phyloP scores from a whole-genome alignment of 2,113 vertebrate species.

The Sturnira hondurensis region DNA sequence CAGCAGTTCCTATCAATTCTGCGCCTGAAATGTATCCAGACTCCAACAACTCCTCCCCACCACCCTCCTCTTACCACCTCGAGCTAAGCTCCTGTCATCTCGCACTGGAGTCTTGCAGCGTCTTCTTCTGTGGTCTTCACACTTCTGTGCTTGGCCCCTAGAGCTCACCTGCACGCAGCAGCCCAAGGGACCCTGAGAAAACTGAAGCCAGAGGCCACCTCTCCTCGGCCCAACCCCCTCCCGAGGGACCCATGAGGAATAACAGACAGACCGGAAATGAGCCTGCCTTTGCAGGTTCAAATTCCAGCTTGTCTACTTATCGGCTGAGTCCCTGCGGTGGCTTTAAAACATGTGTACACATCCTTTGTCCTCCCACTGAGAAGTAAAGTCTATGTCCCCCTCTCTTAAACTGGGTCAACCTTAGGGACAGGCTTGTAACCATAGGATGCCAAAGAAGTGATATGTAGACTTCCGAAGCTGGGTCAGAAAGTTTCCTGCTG shows the following conservation, averaged over 20 bases:
- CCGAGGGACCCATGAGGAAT: not conserved
- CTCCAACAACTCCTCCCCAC: not conserved
- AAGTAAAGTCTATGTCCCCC: not conserved
- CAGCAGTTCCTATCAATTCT: not conserved
- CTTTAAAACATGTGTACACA: not conserved
- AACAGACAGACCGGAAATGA: not conserved
- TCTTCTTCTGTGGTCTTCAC: not conserved
- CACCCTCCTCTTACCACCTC: not conserved
- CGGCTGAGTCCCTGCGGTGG: not conserved
- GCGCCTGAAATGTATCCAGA: not conserved
- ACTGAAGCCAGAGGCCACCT: not conserved
- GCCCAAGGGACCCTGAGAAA: not conserved
- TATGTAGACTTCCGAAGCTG: not conserved
- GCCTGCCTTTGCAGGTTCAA: not conserved
- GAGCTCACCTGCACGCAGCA: not conserved
- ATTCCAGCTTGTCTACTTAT: not conserved
- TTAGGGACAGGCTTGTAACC: not conserved
- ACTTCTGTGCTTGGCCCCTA: not conserved
- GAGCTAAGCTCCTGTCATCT: not conserved
- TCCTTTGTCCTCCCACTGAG: not conserved
- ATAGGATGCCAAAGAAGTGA: not conserved
- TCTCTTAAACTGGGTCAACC: not conserved
- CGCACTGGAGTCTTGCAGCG: not conserved
- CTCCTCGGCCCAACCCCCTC: not conserved
- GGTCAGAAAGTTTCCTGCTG: not conserved